These are phyloP conservation scores for Thymelicus lineola DNA, from an alignment of 2,888 invertebrate genomes.

Conservation along the genomic window DNA sequence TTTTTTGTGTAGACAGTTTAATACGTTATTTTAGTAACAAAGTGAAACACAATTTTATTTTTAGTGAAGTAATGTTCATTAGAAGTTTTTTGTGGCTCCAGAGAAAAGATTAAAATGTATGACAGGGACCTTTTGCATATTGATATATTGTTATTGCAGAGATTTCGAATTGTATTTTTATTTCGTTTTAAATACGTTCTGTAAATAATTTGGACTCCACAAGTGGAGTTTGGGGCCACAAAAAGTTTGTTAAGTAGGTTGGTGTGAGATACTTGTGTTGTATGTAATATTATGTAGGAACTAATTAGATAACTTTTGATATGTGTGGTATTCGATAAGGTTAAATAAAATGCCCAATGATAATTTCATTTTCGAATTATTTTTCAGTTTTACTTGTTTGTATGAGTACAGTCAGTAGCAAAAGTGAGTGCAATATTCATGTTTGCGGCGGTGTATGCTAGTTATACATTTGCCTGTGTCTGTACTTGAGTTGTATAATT, in stretches of 20 bases:
- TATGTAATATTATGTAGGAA: conserved; percentile 19
- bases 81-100: conserved; percentile 14
- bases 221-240: conserved; percentile 22
- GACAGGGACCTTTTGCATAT: conserved; percentile 7
- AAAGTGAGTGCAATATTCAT: conserved; percentile 21
- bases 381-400: conserved; percentile 7
- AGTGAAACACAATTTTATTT: conserved; percentile 14
- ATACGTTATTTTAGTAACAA: conserved; percentile 7
- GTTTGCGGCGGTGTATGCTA: conserved; percentile 7
- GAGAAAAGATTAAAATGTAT: conserved; percentile 3
- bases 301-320: conserved; percentile 26
- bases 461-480: conserved; percentile 34
- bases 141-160: conserved; percentile 25
- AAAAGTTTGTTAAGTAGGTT: conserved; percentile 9
- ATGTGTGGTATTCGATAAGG: conserved; percentile 13
- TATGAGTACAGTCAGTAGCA: conserved; percentile 37
- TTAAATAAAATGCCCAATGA: conserved; percentile 9
- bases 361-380: conserved; percentile 7
- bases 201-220: conserved; percentile 26
- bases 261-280: conserved; percentile 25
- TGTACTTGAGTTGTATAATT: conserved; percentile 41
- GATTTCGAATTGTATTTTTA: conserved; percentile 28
- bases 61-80: neutral
- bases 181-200: conserved; percentile 16
- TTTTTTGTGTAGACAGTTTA: conserved; percentile 8